Conservation (phyloP, 1,140 invertebrate genomes). For the Frieseomelitta varia region DNA sequence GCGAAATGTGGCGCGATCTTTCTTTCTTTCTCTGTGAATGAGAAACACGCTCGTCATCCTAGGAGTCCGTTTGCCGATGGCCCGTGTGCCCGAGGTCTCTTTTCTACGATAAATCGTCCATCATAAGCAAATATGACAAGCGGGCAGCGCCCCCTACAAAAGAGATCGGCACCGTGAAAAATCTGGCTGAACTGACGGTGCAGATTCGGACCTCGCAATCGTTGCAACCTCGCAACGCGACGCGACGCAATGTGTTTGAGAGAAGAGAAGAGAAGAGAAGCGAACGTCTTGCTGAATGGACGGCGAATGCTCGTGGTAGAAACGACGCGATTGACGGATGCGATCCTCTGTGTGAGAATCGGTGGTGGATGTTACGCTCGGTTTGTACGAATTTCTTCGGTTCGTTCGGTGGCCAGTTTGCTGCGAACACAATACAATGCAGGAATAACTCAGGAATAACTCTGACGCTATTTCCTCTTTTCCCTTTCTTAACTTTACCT, state of each 20-base stretch:
- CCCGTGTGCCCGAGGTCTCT: conserved; percentile 48
- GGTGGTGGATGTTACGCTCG: conserved; percentile 16
- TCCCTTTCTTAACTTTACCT: no score
- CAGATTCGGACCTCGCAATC: conserved; percentile 79
- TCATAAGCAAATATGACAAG: conserved; percentile 83
- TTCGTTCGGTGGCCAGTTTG: background rate
- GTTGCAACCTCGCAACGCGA: conserved; percentile 21
- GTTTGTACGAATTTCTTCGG: background rate
- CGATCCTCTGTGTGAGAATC: background rate
- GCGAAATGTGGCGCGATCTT: conserved; percentile 73
- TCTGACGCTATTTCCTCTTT: no score
- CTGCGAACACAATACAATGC: no score
- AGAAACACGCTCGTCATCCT: conserved; percentile 78
- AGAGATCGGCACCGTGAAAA: conserved; percentile 79
- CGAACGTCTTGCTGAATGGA: conserved; percentile 29
- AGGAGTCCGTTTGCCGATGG: conserved; percentile 74
- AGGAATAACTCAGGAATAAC: no score
- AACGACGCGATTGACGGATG: conserved; percentile 10
- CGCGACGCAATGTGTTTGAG: conserved; percentile 24
- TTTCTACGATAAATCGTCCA: conserved; percentile 79
- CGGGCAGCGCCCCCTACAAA: conserved; percentile 77
- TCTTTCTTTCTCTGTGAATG: conserved; percentile 54
- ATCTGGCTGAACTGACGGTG: conserved; percentile 79
- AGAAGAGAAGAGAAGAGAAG: background rate
- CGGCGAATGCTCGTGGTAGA: background rate